Conservation (phyloP, 1,140 invertebrate species). For the Homarus americanus region DNA sequence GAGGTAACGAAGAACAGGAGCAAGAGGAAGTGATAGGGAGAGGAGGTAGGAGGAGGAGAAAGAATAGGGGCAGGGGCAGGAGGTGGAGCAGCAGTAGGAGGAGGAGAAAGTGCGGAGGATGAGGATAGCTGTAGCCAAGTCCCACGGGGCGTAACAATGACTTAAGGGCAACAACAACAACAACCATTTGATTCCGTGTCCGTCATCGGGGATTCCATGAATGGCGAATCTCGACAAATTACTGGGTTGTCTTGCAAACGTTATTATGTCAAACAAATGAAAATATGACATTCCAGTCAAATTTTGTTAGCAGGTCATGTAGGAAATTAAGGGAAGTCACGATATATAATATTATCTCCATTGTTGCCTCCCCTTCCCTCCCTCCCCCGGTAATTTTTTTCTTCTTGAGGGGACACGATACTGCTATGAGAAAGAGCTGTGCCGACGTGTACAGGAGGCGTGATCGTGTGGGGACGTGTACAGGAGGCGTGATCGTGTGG, state of each 20-base stretch:
- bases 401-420: too few species aligned
- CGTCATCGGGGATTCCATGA: background rate
- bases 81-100: too few species aligned
- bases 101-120: too few species aligned
- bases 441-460: too few species aligned
- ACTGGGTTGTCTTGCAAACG: conserved; percentile 9
- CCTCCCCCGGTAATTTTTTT: background rate
- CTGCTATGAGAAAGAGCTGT: too few species aligned
- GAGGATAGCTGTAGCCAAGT: too few species aligned
- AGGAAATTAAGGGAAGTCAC: conserved; percentile 30
- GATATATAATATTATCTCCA: conserved; percentile 45
- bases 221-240: conserved; percentile 38
- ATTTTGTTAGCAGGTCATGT: conserved; percentile 51
- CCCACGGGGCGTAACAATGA: too few species aligned
- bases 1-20: too few species aligned
- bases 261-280: conserved; percentile 60
- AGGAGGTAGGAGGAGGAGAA: background rate
- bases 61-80: conserved; percentile 2
- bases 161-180: background rate
- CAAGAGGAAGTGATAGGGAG: too few species aligned
- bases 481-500: too few species aligned
- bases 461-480: too few species aligned
- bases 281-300: conserved; percentile 43
- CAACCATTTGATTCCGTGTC: background rate
- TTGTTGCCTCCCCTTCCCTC: conserved; percentile 14